Evolutionary conservation across 1,140 invertebrate species (phyloP).

Genomic region (Drosophila triauraria): DNA sequence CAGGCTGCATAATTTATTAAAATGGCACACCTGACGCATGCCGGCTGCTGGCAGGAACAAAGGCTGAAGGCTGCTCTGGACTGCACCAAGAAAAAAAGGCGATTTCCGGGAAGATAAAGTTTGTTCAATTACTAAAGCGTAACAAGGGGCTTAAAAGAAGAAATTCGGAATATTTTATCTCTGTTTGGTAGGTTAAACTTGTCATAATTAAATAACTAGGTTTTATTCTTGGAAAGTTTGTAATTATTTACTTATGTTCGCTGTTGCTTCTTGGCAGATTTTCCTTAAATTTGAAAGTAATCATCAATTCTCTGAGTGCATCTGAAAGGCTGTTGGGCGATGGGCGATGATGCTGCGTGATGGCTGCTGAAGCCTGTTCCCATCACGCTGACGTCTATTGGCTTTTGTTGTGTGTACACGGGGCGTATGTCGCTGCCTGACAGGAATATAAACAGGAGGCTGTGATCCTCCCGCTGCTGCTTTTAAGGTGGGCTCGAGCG

Average conservation of each 20-base stretch:
- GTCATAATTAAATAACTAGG: too few species aligned
- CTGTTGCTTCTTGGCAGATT: not conserved
- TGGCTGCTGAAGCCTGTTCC: constrained; percentile 41
- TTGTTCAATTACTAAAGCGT: too few species aligned
- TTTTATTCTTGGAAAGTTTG: too few species aligned
- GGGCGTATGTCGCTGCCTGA: constrained; percentile 56
- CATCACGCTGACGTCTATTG: constrained; percentile 73
- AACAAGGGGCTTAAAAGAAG: too few species aligned
- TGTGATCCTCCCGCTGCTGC: constrained; percentile 15
- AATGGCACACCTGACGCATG: constrained; percentile 83
- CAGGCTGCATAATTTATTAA: constrained; percentile 83
- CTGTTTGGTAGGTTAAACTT: not conserved
- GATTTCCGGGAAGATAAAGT: not conserved
- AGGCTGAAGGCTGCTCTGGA: constrained; percentile 21
- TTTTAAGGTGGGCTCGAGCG: constrained; percentile 16
- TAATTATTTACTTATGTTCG: too few species aligned
- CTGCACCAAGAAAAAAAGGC: constrained; percentile 4
- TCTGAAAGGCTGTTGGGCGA: not conserved
- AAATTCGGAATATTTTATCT: too few species aligned
- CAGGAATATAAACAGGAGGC: constrained; percentile 72
- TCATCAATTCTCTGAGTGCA: constrained; percentile 14
- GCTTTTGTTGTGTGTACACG: constrained; percentile 66
- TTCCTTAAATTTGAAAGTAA: too few species aligned
- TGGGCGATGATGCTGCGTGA: constrained; percentile 49
- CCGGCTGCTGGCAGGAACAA: constrained; percentile 61